A percentile compares a stretch with the other conserved stretches of the same genome.
Evolutionary conservation across 2,888 invertebrate genomes (phyloP).

Genomic region (Xanthorhoe spadicearia): DNA sequence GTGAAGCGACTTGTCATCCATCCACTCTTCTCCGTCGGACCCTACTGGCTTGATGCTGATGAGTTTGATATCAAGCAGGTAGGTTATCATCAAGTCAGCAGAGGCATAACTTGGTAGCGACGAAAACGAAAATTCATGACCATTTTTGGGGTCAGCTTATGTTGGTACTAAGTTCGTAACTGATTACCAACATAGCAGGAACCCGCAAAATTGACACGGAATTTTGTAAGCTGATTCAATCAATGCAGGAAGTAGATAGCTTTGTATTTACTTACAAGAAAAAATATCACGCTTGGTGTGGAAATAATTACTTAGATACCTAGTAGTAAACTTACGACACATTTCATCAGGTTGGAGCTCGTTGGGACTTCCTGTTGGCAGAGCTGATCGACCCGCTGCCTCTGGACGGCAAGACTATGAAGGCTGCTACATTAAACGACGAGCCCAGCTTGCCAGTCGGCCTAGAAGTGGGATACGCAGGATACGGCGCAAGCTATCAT

Average conservation of each 20-base stretch:
- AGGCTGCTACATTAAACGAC: constrained; percentile 62
- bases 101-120: too few relatives aligned
- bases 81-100: constrained; percentile 4
- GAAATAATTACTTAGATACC: too few relatives aligned
- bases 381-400: constrained; percentile 69
- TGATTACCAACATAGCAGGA: too few relatives aligned
- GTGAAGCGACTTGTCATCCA: constrained; percentile 72
- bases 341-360: constrained; percentile 66
- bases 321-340: neutral
- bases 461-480: constrained; percentile 66
- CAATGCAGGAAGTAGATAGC: too few relatives aligned
- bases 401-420: constrained; percentile 64
- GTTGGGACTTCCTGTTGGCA: constrained; percentile 74
- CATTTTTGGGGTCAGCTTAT: too few relatives aligned
- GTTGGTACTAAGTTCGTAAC: too few relatives aligned
- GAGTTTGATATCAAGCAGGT: constrained; percentile 66
- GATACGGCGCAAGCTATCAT: constrained; percentile 73
- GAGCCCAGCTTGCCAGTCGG: constrained; percentile 46
- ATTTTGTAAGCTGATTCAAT: too few relatives aligned
- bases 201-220: too few relatives aligned
- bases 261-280: too few relatives aligned
- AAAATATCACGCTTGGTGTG: too few relatives aligned
- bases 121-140: too few relatives aligned
- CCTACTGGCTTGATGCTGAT: constrained; percentile 73
- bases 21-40: constrained; percentile 75